phyloP scores from a whole-genome alignment of 2,888 invertebrate genomes.

The Chloroclysta siterata region DNA sequence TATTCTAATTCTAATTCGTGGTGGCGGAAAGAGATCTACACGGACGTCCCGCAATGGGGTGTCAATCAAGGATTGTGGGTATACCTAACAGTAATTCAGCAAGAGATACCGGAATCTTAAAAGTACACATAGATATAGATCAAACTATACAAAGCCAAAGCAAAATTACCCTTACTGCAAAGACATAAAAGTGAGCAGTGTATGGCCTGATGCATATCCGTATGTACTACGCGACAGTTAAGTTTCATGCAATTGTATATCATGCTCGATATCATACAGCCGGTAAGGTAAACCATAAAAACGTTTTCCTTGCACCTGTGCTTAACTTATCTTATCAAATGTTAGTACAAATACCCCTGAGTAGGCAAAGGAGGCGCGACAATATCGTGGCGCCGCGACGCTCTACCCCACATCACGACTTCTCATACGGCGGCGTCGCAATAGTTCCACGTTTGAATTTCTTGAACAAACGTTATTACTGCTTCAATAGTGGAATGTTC shows the following conservation, averaged over 20 bases:
- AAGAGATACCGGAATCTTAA: too few relatives aligned
- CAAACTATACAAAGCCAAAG: too few relatives aligned
- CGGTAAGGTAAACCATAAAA: background rate
- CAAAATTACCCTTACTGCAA: too few relatives aligned
- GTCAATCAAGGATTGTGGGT: too few relatives aligned
- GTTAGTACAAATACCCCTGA: conserved; percentile 50
- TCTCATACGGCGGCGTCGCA: conserved; percentile 53
- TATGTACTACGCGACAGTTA: too few relatives aligned
- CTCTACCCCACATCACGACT: conserved; percentile 48
- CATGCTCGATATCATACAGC: conserved; percentile 33
- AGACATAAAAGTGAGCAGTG: too few relatives aligned
- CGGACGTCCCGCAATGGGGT: too few relatives aligned
- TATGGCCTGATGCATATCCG: too few relatives aligned
- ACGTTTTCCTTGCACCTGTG: background rate
- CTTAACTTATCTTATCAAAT: conserved; percentile 52
- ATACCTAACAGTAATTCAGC: too few relatives aligned
- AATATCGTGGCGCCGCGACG: conserved; percentile 53
- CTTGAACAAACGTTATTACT: conserved; percentile 80
- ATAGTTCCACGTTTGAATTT: conserved; percentile 80
- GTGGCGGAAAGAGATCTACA: too few relatives aligned
- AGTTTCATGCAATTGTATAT: background rate
- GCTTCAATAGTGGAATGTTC: conserved; percentile 73
- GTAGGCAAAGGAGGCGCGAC: conserved; percentile 39
- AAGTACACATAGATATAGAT: too few relatives aligned
- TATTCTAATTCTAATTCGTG: too few relatives aligned